phyloP scores from a whole-genome alignment of 1,140 invertebrate genomes.

The Drosophila jambulina region DNA sequence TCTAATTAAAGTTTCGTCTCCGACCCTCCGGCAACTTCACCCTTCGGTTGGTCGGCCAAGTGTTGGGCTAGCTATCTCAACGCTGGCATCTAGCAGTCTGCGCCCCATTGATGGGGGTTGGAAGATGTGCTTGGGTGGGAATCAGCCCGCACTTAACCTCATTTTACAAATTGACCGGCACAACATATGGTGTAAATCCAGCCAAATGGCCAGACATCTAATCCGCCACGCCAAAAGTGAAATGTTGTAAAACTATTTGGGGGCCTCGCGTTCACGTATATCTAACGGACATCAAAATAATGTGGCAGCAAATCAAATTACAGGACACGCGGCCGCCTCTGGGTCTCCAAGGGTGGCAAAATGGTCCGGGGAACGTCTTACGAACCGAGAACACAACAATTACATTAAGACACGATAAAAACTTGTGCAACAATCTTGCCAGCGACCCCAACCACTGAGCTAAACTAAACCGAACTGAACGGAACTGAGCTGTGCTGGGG shows the following conservation, averaged over 20 bases:
- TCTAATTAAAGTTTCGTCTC: conserved; percentile 74
- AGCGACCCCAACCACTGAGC: conserved; percentile 33
- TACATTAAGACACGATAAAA: conserved; percentile 84
- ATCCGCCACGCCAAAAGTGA: conserved; percentile 66
- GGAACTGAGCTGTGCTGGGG: conserved; percentile 3
- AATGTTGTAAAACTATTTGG: conserved; percentile 78
- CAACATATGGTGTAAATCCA: conserved; percentile 79
- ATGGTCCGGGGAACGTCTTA: conserved; percentile 12
- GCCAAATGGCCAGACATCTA: conserved; percentile 70
- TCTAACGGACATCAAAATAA: conserved; percentile 75
- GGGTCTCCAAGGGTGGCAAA: conserved; percentile 10
- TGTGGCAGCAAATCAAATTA: conserved; percentile 83
- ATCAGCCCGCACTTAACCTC: conserved; percentile 60
- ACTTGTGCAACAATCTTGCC: conserved; percentile 78
- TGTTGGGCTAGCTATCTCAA: conserved; percentile 40
- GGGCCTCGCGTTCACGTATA: conserved; percentile 48
- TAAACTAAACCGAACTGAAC: conserved; percentile 17
- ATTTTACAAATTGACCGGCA: conserved; percentile 79
- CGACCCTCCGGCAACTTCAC: conserved; percentile 9
- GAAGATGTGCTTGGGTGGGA: conserved; percentile 12
- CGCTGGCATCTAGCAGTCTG: conserved; percentile 28
- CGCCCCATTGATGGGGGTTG: conserved; percentile 32
- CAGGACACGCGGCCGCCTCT: conserved; percentile 58
- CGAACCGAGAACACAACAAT: conserved; percentile 77
- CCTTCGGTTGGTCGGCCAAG: conserved; percentile 3